phyloP scores from a whole-genome alignment of 1,140 invertebrate species.

The Ooceraea biroi region DNA sequence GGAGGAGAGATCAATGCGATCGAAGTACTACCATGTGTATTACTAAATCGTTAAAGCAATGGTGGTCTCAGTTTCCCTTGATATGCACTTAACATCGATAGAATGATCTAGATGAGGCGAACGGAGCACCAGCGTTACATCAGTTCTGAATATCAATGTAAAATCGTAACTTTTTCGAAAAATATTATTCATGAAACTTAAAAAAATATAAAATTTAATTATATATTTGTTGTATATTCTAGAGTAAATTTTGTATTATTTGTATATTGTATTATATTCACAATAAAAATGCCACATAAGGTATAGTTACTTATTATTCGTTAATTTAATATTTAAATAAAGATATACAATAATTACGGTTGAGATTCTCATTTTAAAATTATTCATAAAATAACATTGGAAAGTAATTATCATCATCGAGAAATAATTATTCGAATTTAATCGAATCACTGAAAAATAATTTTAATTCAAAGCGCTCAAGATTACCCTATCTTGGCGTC shows the following conservation, averaged over 20 bases:
- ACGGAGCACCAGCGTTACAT: not conserved
- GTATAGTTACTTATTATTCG: too few species aligned
- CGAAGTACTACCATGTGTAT: slow-evolving; percentile 7
- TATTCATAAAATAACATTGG: too few species aligned
- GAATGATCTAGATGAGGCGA: not conserved
- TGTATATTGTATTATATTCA: too few species aligned
- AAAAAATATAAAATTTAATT: not conserved
- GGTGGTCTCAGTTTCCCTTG: not conserved
- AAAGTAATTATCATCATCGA: too few species aligned
- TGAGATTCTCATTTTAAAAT: too few species aligned
- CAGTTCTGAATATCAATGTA: not conserved
- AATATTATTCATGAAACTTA: not conserved
- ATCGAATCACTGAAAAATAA: not conserved
- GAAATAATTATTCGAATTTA: too few species aligned
- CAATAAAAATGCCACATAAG: too few species aligned
- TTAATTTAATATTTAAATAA: too few species aligned
- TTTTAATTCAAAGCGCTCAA: not conserved
- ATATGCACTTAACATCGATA: not conserved
- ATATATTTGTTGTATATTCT: not conserved
- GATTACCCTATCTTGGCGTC: not conserved
- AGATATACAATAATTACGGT: too few species aligned
- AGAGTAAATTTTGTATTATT: too few species aligned
- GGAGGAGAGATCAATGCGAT: slow-evolving; percentile 41
- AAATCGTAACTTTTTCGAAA: not conserved
- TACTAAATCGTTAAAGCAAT: not conserved